A percentile compares a stretch with the other conserved stretches of the same genome.
Evolutionary conservation across 2,888 invertebrate species (phyloP).

Genomic region (Cheilosia soror): DNA sequence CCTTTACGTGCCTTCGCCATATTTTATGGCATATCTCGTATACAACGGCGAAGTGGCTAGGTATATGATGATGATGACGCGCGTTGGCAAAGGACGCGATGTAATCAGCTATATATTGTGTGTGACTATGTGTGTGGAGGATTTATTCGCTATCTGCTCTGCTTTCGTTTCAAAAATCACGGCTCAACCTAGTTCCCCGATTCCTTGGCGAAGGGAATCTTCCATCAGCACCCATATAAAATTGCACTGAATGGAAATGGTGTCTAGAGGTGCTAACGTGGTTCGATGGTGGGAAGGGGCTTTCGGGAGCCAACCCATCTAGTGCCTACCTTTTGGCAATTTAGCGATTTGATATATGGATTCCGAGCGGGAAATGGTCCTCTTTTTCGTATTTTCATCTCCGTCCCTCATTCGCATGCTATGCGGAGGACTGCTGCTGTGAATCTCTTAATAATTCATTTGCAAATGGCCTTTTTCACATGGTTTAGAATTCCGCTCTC

Average conservation of each 20-base stretch:
- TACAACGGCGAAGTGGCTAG: constrained; percentile 6
- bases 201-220: constrained; percentile 40
- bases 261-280: constrained; percentile 11
- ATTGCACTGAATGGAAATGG: constrained; percentile 63
- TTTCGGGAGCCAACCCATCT: constrained; percentile 14
- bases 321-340: constrained; percentile 58
- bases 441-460: constrained; percentile 74
- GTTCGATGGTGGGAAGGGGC: neutral
- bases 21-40: constrained; percentile 54
- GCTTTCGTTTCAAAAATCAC: constrained; percentile 65
- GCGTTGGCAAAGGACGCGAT: constrained; percentile 54
- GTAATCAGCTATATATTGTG: constrained; percentile 74
- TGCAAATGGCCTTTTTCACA: constrained; percentile 74
- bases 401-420: neutral
- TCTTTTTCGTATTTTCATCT: constrained; percentile 11
- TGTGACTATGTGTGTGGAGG: constrained; percentile 35
- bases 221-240: constrained; percentile 63
- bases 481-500: constrained; percentile 67
- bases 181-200: constrained; percentile 45
- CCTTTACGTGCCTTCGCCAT: constrained; percentile 63
- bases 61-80: constrained; percentile 41
- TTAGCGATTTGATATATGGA: constrained; percentile 73
- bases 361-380: constrained; percentile 36
- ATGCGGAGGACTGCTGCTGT: constrained; percentile 32
- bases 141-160: constrained; percentile 57